A percentile compares a stretch with the other conserved stretches of the same genome.
phyloP scores from a whole-genome alignment of 2,888 invertebrate species.

The Lepidocyrtinus sp. region DNA sequence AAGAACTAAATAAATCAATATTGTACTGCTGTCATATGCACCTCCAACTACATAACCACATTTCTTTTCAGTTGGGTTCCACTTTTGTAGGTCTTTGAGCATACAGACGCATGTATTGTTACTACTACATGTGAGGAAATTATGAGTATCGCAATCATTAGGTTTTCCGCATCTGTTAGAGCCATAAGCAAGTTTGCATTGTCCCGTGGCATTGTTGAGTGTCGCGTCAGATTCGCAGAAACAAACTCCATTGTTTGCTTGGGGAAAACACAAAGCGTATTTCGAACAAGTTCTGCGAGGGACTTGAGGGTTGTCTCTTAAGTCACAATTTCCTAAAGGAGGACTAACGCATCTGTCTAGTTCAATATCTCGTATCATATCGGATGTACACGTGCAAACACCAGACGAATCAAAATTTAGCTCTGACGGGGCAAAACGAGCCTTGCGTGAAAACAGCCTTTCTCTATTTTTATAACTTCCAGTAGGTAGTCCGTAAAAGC shows the following conservation, averaged over 20 bases:
- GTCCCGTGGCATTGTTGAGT: not conserved
- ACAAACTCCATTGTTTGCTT: constrained; percentile 1
- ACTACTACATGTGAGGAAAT: constrained; percentile 23
- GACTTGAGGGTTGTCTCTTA: not conserved
- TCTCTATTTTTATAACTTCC: no score
- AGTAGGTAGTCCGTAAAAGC: no score
- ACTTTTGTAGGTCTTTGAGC: constrained; percentile 3
- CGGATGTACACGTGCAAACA: not conserved
- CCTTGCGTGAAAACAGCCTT: no score
- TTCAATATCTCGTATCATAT: constrained; percentile 18
- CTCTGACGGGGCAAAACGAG: no score
- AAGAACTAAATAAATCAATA: no score
- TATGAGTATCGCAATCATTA: constrained; percentile 13
- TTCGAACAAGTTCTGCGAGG: constrained; percentile 20
- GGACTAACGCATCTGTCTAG: constrained; percentile 31
- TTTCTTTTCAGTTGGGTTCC: not conserved
- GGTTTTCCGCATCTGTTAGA: not conserved
- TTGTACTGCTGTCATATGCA: no score
- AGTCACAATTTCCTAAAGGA: not conserved
- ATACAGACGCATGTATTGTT: constrained; percentile 32
- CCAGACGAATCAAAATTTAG: not conserved
- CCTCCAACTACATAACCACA: constrained; percentile 31
- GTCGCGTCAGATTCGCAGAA: constrained; percentile 9
- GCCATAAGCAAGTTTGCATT: constrained; percentile 23
- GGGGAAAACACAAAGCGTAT: constrained; percentile 23